Evolutionary conservation across 2,113 vertebrate species (phyloP), one percentile per base, ranked within the genome.

Genomic region (Limnothrissa miodon): DNA sequence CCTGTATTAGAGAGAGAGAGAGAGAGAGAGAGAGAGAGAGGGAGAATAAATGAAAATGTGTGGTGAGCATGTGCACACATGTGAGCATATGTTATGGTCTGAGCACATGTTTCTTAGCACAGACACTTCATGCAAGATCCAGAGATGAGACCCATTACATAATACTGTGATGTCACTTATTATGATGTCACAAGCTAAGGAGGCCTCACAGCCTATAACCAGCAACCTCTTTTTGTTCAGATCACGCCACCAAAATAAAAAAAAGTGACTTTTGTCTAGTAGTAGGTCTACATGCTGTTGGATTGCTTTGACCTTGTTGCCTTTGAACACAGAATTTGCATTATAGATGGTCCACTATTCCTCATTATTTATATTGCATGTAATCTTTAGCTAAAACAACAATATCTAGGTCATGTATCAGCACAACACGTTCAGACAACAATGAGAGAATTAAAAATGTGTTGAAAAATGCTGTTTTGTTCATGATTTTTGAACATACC

Each of bases 181-280:
- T 39, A 80, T 88, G 87, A 87, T 80, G 79, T 88, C 84, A 88
- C 56, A 83, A 87, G n/a, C 45, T 45, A 81, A 23, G 45, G 11
- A 85, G 36, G 79, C 45, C 19, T 29, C 29, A n/a, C 45, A 42
- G 80, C 33, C 33, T 45, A 79, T 53, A 39, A 29, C 36, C 33
- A 51, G 11, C 36, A 53, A 59, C 17, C 39, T 29, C 10, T 29
- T 29, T 66, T 8, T 8, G n/a, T 29, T 11, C n/a, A 66, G 2
- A 66, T 25, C 1, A 66, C n/a, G n/a, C n/a, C n/a, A n/a, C n/a
- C n/a, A n/a, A 74, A 29, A 1, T 74, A 33, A 36, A 74, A 70
- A 70, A 70, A n/a, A n/a, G n/a, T 66, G 1, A 66, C n/a, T 33
- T 33, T 33, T 29, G n/a, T 13, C n/a, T 1, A 13, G 4, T 33